phyloP scores from a whole-genome alignment of 2,113 vertebrate genomes.

The Prietella phreatophila region DNA sequence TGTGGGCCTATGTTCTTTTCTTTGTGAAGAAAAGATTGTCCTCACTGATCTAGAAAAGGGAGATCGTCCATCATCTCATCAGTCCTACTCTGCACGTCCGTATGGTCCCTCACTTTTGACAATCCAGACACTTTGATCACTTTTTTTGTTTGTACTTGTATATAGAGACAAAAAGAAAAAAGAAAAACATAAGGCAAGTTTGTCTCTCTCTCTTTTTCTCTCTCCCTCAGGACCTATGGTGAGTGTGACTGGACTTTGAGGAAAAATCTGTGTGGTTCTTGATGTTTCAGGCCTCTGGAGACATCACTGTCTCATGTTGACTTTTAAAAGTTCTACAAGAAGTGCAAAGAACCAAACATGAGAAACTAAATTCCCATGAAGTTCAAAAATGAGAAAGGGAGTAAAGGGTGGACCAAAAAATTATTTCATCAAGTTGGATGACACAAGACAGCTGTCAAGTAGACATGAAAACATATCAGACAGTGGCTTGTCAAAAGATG shows the following conservation, averaged over 20 bases:
- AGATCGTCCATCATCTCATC: slow-evolving; percentile 53
- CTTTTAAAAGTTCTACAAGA: slow-evolving; percentile 70
- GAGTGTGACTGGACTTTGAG: slow-evolving; percentile 62
- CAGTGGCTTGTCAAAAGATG: slow-evolving; percentile 47
- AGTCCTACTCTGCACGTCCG: slow-evolving; percentile 56
- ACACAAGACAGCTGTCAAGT: slow-evolving; percentile 64
- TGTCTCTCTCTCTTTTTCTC: slow-evolving; percentile 57
- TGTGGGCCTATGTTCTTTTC: not conserved
- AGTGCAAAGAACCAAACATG: slow-evolving; percentile 55
- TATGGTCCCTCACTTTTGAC: slow-evolving; percentile 64
- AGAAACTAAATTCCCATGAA: slow-evolving; percentile 52
- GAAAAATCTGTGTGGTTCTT: slow-evolving; percentile 60
- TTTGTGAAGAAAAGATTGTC: slow-evolving; percentile 20
- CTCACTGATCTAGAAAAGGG: slow-evolving; percentile 18
- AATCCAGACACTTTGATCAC: slow-evolving; percentile 66
- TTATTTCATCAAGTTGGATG: slow-evolving; percentile 29
- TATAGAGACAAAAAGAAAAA: slow-evolving; percentile 56
- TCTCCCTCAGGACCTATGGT: slow-evolving; percentile 22
- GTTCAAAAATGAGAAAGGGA: slow-evolving; percentile 31
- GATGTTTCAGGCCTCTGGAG: slow-evolving; percentile 54
- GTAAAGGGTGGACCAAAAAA: slow-evolving; percentile 39
- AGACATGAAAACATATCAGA: slow-evolving; percentile 62
- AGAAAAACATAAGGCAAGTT: slow-evolving; percentile 54
- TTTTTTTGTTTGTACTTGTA: slow-evolving; percentile 63
- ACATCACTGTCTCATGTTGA: slow-evolving; percentile 55